Percentiles rank a stretch among this genome's conserved stretches.
Conservation (phyloP, 2,797 vertebrate species). For the Peromyscus nudipes region DNA sequence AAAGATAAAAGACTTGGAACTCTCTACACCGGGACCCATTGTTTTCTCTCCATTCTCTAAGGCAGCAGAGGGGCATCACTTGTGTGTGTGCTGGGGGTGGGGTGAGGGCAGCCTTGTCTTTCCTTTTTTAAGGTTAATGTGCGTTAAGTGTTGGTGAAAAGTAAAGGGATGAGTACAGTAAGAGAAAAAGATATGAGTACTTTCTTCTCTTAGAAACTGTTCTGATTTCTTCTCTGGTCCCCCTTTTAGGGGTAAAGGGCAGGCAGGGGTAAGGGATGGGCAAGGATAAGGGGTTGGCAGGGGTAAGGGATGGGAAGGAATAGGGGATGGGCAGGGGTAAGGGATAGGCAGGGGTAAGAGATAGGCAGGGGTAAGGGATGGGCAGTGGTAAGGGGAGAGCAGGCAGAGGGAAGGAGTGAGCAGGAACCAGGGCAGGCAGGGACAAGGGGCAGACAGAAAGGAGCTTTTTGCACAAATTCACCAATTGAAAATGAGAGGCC, state of each 20-base stretch:
- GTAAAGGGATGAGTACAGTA: slow-evolving; percentile 67
- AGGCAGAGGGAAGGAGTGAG: neutral
- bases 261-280: neutral
- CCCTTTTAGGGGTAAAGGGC: neutral
- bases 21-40: slow-evolving; percentile 91
- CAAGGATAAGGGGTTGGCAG: no score
- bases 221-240: neutral
- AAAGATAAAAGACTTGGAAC: slow-evolving; percentile 95
- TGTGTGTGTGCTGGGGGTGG: neutral
- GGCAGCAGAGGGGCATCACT: slow-evolving; percentile 88
- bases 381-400: neutral
- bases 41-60: slow-evolving; percentile 90
- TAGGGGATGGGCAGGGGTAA: neutral
- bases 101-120: neutral
- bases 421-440: no score
- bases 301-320: neutral
- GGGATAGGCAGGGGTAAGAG: accelerated
- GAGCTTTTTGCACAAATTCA: neutral
- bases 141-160: slow-evolving; percentile 85
- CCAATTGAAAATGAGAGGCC: neutral
- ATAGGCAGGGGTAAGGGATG: accelerated
- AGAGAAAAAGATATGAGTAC: neutral
- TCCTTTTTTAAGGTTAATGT: slow-evolving; percentile 82
- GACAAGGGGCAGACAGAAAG: neutral
- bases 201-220: neutral